Base-by-base conservation (phyloP, 35 echinoderm and acorn worm genomes). In the Diadema setosum region DNA sequence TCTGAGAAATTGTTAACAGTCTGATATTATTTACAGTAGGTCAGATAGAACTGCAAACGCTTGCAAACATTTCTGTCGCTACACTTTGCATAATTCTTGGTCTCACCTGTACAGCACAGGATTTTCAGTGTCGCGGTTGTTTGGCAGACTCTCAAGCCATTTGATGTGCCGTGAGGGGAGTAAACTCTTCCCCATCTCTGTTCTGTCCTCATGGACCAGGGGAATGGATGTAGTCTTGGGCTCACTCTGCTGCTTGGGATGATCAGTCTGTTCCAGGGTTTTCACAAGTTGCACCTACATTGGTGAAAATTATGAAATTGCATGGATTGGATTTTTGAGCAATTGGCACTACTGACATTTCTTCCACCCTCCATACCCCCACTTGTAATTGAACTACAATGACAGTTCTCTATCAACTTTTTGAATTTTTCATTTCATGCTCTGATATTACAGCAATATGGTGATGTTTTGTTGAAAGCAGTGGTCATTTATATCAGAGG, bases 91-190 rank as follows among this genome's bases (percentile, higher is more conserved):
- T 26, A 17, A 49, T 3, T 32, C 1, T 3, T 48, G 40, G 55
- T 74, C 96, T 61, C 58, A 94, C 96, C 86, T 94, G 80, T 88
- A 91, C 15, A 94, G 75, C 15, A 94, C 96, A 48, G 96, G 96
- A 70, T 98, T 98, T 56, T 98, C 92, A 39, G 96, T 94, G 44
- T 82, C 52, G 65, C 83, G 52, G 59, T 98, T 91, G 90, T 98
- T 98, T 42, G 92, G 96, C 69, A 91, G 39, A 75, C 96, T 94
- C 46, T 98, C 96, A 7, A 98, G 80, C 96, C 96, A 98, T 39
- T 89, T 42, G 3, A 91, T 30, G 55, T 91, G 85, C 59, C 96
- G 43, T 17, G 84, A 42, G 24, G 90, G 75, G 69, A 98, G 39
- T 5, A 94, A 80, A 45, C 96, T 98, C 74, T 98, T 84, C 25